phyloP scores from a whole-genome alignment of 2,113 vertebrate species.

The Hyla sarda region DNA sequence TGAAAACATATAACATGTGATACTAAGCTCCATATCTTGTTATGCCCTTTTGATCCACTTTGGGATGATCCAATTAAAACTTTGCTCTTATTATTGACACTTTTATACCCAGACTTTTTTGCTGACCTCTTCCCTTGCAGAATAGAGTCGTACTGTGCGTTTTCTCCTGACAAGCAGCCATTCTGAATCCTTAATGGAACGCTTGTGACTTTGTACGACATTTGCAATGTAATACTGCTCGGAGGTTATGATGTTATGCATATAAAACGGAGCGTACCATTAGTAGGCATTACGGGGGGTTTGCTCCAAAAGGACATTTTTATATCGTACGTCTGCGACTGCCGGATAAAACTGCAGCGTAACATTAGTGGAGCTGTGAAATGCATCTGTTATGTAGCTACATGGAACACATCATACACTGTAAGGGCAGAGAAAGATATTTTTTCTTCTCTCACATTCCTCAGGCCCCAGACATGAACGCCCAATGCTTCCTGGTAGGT shows the following conservation, averaged over 20 bases:
- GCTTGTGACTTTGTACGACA: constrained; percentile 40
- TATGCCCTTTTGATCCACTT: neutral
- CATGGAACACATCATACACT: constrained; percentile 16
- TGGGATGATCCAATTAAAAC: neutral
- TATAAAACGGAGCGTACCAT: constrained; percentile 68
- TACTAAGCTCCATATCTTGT: neutral
- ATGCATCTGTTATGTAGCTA: constrained; percentile 13
- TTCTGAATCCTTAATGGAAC: neutral
- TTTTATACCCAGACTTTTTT: neutral
- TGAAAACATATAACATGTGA: too few species aligned
- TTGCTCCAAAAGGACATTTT: neutral
- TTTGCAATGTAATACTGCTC: constrained; percentile 30
- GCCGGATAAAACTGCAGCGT: neutral
- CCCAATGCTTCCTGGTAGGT: constrained; percentile 72
- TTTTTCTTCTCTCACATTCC: constrained; percentile 46
- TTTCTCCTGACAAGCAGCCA: neutral
- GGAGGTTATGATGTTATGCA: constrained; percentile 60
- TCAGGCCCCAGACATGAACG: constrained; percentile 62
- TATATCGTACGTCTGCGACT: neutral
- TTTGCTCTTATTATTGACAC: neutral
- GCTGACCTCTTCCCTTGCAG: neutral
- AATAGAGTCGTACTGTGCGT: neutral
- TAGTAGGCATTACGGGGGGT: constrained; percentile 58
- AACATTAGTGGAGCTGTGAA: constrained; percentile 1
- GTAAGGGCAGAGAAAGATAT: constrained; percentile 9